These are phyloP conservation scores for Orgyia antiqua DNA, from an alignment of 2,888 invertebrate genomes.

Conservation along the genomic window DNA sequence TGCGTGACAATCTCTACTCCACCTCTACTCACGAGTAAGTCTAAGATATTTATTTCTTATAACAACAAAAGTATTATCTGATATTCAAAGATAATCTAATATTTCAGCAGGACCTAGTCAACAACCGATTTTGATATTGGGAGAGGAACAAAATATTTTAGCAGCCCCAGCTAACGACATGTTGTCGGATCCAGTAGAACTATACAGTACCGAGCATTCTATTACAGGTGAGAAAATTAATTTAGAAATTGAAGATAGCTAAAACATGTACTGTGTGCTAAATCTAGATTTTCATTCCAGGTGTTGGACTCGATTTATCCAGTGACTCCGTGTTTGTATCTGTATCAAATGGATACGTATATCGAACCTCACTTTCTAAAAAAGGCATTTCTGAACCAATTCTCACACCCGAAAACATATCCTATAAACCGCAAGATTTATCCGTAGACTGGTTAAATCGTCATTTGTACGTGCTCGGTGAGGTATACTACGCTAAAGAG, in stretches of 20 bases:
- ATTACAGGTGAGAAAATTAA: slow-evolving; percentile 52
- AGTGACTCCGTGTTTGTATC: slow-evolving; percentile 87
- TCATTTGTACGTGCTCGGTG: slow-evolving; percentile 89
- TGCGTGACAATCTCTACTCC: slow-evolving; percentile 82
- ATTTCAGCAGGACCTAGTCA: slow-evolving; percentile 81
- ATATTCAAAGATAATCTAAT: slow-evolving; percentile 2
- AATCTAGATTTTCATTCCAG: slow-evolving; percentile 56
- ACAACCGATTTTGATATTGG: slow-evolving; percentile 83
- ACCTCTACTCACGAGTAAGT: slow-evolving; percentile 80
- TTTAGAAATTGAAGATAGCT: slow-evolving; percentile 1
- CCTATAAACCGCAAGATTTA: slow-evolving; percentile 83
- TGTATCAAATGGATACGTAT: slow-evolving; percentile 83
- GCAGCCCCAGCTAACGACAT: slow-evolving; percentile 82
- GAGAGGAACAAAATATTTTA: slow-evolving; percentile 82
- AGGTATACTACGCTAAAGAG: slow-evolving; percentile 75
- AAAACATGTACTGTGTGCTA: slow-evolving; percentile 1
- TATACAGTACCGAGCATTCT: slow-evolving; percentile 77
- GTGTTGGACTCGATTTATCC: slow-evolving; percentile 87
- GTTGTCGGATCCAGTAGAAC: slow-evolving; percentile 81
- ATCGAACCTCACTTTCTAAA: slow-evolving; percentile 69
- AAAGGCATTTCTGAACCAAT: slow-evolving; percentile 67
- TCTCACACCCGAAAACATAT: slow-evolving; percentile 75
- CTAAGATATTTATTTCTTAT: too few species aligned
- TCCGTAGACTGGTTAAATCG: slow-evolving; percentile 94
- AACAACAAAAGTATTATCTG: too few species aligned